phyloP scores from a whole-genome alignment of 2,797 vertebrate genomes.

The Heteromormyrus szaboi region DNA sequence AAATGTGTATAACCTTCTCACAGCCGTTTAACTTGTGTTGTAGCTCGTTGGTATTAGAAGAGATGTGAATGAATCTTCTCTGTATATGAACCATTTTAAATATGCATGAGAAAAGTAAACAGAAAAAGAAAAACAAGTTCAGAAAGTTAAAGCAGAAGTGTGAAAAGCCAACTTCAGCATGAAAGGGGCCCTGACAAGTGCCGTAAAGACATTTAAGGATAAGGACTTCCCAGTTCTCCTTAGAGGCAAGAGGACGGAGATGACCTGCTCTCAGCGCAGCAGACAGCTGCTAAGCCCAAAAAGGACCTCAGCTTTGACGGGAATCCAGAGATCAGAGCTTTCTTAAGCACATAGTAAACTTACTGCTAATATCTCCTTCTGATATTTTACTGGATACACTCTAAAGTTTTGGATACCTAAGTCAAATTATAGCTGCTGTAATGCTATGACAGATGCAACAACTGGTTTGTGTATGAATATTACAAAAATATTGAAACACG shows the following conservation, averaged over 20 bases:
- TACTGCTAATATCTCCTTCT: background rate
- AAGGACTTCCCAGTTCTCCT: background rate
- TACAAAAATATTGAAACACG: background rate
- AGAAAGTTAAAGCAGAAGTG: background rate
- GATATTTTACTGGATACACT: background rate
- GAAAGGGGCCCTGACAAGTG: background rate
- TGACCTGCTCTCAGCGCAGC: background rate
- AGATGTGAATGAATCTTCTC: background rate
- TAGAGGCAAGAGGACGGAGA: background rate
- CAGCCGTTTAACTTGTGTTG: background rate
- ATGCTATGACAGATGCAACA: background rate
- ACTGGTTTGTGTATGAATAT: background rate
- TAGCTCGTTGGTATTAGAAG: background rate
- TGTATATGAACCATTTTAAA: background rate
- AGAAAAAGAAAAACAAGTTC: background rate
- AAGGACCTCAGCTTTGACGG: background rate
- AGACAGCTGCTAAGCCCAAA: background rate
- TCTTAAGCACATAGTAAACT: background rate
- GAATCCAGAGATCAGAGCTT: background rate
- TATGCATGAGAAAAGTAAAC: background rate
- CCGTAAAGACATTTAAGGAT: background rate
- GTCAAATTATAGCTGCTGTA: background rate
- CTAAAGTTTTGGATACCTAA: background rate
- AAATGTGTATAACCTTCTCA: background rate
- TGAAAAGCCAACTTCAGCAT: background rate